These are phyloP conservation scores for Drosophila nannoptera DNA, from an alignment of 1,140 invertebrate species.

Conservation along the genomic window DNA sequence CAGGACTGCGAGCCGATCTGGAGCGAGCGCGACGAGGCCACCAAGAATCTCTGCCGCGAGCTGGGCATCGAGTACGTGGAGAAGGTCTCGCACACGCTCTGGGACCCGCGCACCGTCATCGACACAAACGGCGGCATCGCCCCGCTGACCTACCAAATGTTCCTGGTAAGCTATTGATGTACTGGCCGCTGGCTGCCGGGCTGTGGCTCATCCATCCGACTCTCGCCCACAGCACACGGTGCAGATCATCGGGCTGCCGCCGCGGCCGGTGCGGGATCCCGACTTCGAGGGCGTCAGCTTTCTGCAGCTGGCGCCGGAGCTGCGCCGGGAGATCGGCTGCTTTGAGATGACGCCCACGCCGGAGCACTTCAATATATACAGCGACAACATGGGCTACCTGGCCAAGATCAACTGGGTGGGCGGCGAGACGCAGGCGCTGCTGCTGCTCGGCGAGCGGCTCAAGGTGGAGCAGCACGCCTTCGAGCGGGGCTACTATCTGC, in stretches of 20 bases:
- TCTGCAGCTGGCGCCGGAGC: conserved; percentile 77
- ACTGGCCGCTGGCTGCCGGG: neutral
- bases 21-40: conserved; percentile 82
- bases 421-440: conserved; percentile 84
- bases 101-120: conserved; percentile 84
- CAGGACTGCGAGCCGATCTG: conserved; percentile 87
- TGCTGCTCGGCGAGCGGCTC: conserved; percentile 80
- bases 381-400: conserved; percentile 78
- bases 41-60: conserved; percentile 82
- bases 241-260: conserved; percentile 82
- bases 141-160: conserved; percentile 87
- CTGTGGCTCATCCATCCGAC: neutral
- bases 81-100: conserved; percentile 86
- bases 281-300: conserved; percentile 81
- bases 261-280: conserved; percentile 81
- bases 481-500: conserved; percentile 82
- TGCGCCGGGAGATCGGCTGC: conserved; percentile 79
- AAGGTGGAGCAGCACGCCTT: conserved; percentile 83
- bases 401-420: conserved; percentile 81
- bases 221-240: conserved; percentile 80
- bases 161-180: conserved; percentile 80
- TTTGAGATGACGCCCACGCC: conserved; percentile 81
- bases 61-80: conserved; percentile 82
- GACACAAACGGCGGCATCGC: conserved; percentile 85
- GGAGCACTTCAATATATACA: conserved; percentile 82